A percentile compares a stretch with the other conserved stretches of the same genome.
Evolutionary conservation across 2,888 invertebrate species (phyloP).

Genomic region (Sesia apiformis): DNA sequence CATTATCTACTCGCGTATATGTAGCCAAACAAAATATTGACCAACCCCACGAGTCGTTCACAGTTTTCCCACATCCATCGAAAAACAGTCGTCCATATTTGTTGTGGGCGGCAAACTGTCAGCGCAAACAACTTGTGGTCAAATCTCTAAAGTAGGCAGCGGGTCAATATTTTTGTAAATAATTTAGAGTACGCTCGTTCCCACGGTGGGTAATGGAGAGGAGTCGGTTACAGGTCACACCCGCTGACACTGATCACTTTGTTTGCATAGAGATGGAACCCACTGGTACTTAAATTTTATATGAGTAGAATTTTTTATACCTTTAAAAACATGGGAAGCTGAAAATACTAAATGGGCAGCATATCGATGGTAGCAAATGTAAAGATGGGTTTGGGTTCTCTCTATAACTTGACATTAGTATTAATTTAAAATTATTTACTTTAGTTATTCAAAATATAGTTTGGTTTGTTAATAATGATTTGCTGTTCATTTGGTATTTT

Average conservation of each 20-base stretch:
- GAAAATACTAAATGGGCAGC: too few species aligned
- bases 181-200: conserved; percentile 62
- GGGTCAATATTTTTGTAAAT: conserved; percentile 73
- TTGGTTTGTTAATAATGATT: too few species aligned
- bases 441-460: too few species aligned
- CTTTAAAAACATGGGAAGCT: too few species aligned
- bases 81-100: conserved; percentile 55
- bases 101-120: conserved; percentile 62
- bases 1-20: too few species aligned
- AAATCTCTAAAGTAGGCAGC: conserved; percentile 73
- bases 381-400: too few species aligned
- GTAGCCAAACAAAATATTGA: conserved; percentile 37
- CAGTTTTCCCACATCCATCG: conserved; percentile 66
- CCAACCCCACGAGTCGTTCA: conserved; percentile 27
- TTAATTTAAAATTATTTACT: too few species aligned
- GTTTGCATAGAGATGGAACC: not conserved
- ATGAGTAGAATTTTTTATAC: too few species aligned
- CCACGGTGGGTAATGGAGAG: conserved; percentile 56
- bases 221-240: conserved; percentile 55
- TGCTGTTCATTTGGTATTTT: too few species aligned
- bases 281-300: not conserved
- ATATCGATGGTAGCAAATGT: too few species aligned
- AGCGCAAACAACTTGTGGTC: conserved; percentile 64
- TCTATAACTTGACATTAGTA: too few species aligned
- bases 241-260: conserved; percentile 16